Conservation (phyloP, 2,888 invertebrate species). For the Onthophagus sagittarius region DNA sequence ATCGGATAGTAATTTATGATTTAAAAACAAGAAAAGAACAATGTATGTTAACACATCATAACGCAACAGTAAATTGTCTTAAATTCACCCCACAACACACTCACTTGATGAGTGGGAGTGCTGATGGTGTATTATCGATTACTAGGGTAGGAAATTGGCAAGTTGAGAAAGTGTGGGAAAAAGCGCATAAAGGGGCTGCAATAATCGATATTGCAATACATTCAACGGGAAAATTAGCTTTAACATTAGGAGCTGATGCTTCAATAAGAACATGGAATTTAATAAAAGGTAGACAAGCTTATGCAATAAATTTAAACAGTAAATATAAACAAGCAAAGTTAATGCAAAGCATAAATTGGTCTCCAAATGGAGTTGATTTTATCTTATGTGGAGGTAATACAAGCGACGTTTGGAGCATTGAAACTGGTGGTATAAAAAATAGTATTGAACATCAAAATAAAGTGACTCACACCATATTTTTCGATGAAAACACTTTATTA, state of each 20-base stretch:
- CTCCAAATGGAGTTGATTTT: conserved; percentile 73
- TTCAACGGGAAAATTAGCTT: conserved; percentile 82
- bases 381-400: conserved; percentile 67
- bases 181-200: conserved; percentile 76
- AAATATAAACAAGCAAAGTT: conserved; percentile 53
- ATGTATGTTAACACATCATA: conserved; percentile 77
- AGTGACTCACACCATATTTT: conserved; percentile 69
- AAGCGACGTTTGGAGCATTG: conserved; percentile 78
- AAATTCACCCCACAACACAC: conserved; percentile 72
- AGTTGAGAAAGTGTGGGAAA: conserved; percentile 74
- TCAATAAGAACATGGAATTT: conserved; percentile 91
- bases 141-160: conserved; percentile 83
- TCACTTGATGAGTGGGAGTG: conserved; percentile 78
- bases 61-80: conserved; percentile 76
- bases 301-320: conserved; percentile 78
- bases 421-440: conserved; percentile 65
- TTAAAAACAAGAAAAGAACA: conserved; percentile 73
- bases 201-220: conserved; percentile 78
- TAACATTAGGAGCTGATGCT: conserved; percentile 81
- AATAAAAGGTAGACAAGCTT: conserved; percentile 85
- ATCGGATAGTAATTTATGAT: conserved; percentile 81
- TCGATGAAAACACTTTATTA: conserved; percentile 59
- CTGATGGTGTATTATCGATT: conserved; percentile 80
- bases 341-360: conserved; percentile 56
- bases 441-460: conserved; percentile 64